These are phyloP conservation scores for Tyria jacobaeae DNA, from an alignment of 2,888 invertebrate species.

Conservation along the genomic window DNA sequence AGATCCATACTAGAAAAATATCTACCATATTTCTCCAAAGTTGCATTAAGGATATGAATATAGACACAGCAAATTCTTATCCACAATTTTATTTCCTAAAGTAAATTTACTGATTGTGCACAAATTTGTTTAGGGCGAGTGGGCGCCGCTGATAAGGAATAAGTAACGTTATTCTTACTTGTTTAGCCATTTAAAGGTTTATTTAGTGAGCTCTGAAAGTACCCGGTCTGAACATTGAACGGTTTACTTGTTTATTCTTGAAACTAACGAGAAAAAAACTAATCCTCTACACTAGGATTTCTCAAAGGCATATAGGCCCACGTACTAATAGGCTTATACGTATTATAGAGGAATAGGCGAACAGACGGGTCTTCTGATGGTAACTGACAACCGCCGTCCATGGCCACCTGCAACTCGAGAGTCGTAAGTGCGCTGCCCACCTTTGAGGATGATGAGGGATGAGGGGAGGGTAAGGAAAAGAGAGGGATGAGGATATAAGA, in stretches of 20 bases:
- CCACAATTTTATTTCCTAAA: slow-evolving; percentile 49
- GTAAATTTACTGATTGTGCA: slow-evolving; percentile 63
- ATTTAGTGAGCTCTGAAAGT: slow-evolving; percentile 25
- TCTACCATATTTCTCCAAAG: background rate
- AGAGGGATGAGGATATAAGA: no score
- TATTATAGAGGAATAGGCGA: no score
- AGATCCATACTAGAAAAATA: background rate
- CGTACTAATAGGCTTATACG: no score
- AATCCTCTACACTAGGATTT: background rate
- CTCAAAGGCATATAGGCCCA: no score
- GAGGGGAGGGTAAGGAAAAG: no score
- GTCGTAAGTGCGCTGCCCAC: no score
- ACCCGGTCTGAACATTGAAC: slow-evolving; percentile 23
- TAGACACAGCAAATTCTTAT: slow-evolving; percentile 23
- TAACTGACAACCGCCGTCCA: no score
- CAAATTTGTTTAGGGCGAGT: slow-evolving; percentile 71
- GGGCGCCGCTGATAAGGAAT: slow-evolving; percentile 64
- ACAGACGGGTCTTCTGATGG: no score
- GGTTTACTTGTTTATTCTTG: background rate
- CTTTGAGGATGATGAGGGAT: no score
- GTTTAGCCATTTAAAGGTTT: slow-evolving; percentile 49
- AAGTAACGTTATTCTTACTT: slow-evolving; percentile 58
- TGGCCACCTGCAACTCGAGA: no score
- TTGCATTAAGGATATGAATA: background rate
- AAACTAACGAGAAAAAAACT: background rate